These are phyloP conservation scores for Motacilla alba DNA, from an alignment of 2,113 vertebrate genomes.

Conservation along the genomic window DNA sequence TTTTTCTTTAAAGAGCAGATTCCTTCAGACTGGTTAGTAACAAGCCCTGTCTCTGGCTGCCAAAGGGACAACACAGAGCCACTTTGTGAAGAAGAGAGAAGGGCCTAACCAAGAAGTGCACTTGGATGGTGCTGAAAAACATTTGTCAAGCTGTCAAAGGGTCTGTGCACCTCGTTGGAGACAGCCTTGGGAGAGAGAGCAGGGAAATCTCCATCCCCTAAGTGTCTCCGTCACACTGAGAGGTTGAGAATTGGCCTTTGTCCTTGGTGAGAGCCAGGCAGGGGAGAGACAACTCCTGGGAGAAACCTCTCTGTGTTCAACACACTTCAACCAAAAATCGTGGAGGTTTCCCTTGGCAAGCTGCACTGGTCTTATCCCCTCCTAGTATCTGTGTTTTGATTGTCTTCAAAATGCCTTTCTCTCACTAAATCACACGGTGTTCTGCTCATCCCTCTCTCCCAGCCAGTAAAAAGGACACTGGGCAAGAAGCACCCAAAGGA, in stretches of 20 bases:
- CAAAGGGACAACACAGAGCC: background rate
- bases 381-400: background rate
- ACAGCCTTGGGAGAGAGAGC: background rate
- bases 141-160: background rate
- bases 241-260: background rate
- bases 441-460: background rate
- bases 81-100: background rate
- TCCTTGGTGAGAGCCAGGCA: background rate
- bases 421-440: background rate
- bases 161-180: background rate
- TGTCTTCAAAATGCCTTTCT: background rate
- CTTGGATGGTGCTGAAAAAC: background rate
- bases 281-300: background rate
- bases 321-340: accelerated
- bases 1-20: background rate
- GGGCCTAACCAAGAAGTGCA: background rate
- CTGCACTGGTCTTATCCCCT: background rate
- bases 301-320: background rate
- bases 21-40: background rate
- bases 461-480: background rate
- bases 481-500: background rate
- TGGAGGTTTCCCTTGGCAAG: background rate
- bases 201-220: background rate
- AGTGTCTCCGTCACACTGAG: background rate
- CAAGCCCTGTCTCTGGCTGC: background rate